These are phyloP conservation scores for Caenorhabditis briggsae DNA, from an alignment of 1,140 invertebrate genomes.

Conservation along the genomic window DNA sequence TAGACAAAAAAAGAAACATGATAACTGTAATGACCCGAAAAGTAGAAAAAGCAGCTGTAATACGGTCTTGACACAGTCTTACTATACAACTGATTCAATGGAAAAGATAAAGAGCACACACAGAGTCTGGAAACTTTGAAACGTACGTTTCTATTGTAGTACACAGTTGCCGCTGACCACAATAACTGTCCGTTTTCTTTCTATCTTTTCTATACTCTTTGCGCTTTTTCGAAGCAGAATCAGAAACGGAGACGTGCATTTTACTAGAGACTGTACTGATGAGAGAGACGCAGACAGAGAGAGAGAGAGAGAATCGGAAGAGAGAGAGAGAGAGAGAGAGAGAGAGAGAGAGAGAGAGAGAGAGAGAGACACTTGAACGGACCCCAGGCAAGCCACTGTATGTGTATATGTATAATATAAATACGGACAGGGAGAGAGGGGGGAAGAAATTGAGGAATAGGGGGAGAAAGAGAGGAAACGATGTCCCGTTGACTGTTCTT, in stretches of 20 bases:
- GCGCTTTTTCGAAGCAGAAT: slow-evolving; percentile 33
- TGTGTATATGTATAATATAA: slow-evolving; percentile 55
- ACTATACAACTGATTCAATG: too few relatives aligned
- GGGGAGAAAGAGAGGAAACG: background rate
- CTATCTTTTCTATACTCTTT: background rate
- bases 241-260: slow-evolving; percentile 48
- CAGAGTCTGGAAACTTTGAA: slow-evolving; percentile 35
- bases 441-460: background rate
- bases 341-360: background rate
- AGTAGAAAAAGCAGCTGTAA: too few relatives aligned
- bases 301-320: background rate
- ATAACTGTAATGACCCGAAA: too few relatives aligned
- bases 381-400: slow-evolving; percentile 42
- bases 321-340: background rate
- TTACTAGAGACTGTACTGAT: too few relatives aligned
- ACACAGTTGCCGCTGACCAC: slow-evolving; percentile 32
- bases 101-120: slow-evolving; percentile 16
- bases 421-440: slow-evolving; percentile 12
- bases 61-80: too few relatives aligned
- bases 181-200: slow-evolving; percentile 37
- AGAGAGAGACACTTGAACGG: slow-evolving; percentile 41
- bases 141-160: slow-evolving; percentile 46
- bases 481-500: slow-evolving; percentile 53
- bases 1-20: too few relatives aligned
- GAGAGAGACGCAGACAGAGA: too few relatives aligned